Evolutionary conservation across 2,113 vertebrate genomes (phyloP), one percentile per base, ranked within the genome.

Genomic region (Nerophis lumbriciformis): DNA sequence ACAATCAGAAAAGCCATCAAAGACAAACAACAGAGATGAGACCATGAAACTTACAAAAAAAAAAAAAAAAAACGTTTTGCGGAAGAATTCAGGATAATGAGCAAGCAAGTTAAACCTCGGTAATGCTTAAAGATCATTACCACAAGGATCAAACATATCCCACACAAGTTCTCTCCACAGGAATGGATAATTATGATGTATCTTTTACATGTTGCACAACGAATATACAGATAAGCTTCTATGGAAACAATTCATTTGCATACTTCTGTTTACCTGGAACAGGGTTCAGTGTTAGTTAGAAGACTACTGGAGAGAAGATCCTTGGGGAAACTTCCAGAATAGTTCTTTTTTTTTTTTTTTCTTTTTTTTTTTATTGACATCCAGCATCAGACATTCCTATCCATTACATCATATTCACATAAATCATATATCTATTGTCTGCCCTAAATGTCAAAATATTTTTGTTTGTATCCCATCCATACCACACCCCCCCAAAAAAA

Each of bases 61-160:
- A 73, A 76, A 84, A 38, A 37, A n/a, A 36, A 54, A 38, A 44
- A 44, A 56, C 38, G 11, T 2, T 75, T 82, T 79, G 75, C 48
- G 66, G 75, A 72, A 19, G 10, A 56, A 56, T 63, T 68, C 15
- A 1, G 63, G 75, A 80, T 80, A 85, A 82, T 72, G 75, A 81
- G 77, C 63, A 72, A 49, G 55, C 66, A 28, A 16, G 55, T 53
- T 59, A 71, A 68, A 82, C 70, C 71, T 79, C 21, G 48, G 48
- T 64, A 66, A 68, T 64, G 49, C 69, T 70, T 75, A 65, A 80
- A 74, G 58, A 82, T 71, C 74, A 73, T 73, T 78, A 77, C 71
- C 21, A 16, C 10, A 37, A 76, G 66, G 50, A 82, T 83, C 73
- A 82, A 84, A 79, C 60, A 64, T 60, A 63, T 44, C 57, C 42